Conservation (phyloP, 2,888 invertebrate species). For the Cataglyphis altisquamis region DNA sequence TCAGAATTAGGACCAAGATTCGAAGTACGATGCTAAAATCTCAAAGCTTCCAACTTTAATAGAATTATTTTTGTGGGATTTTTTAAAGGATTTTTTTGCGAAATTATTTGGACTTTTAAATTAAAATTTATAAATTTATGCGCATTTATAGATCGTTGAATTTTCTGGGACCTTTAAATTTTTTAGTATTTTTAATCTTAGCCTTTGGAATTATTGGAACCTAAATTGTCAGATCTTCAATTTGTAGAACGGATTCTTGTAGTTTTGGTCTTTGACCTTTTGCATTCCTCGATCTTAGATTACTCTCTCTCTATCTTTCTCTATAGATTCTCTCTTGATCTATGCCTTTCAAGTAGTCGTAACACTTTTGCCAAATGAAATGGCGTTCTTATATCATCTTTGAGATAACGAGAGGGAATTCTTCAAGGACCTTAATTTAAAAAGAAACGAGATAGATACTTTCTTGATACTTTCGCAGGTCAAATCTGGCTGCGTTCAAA, state of each 20-base stretch:
- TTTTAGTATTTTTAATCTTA: background rate
- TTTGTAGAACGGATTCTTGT: background rate
- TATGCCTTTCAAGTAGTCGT: slow-evolving; percentile 33
- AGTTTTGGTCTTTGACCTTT: slow-evolving; percentile 29
- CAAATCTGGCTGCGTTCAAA: slow-evolving; percentile 39
- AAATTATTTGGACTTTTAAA: background rate
- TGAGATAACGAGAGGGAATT: slow-evolving; percentile 35
- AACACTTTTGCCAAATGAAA: slow-evolving; percentile 32
- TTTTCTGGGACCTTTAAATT: background rate
- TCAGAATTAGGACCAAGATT: background rate
- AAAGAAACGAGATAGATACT: background rate
- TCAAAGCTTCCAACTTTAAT: background rate
- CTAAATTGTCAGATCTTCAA: background rate
- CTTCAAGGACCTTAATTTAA: slow-evolving; percentile 34
- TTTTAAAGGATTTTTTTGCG: slow-evolving; percentile 1
- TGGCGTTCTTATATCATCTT: background rate
- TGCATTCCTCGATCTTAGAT: slow-evolving; percentile 17
- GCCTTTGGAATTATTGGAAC: background rate
- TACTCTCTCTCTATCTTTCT: background rate
- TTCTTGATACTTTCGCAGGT: slow-evolving; percentile 14
- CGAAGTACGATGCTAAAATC: background rate
- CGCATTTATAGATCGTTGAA: background rate
- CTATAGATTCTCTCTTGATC: slow-evolving; percentile 23
- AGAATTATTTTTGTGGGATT: background rate
- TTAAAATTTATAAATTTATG: background rate